Percentiles rank a stretch among this genome's conserved stretches.
These are phyloP conservation scores for Colistium nudipinnis DNA, from an alignment of 2,113 vertebrate species.

Conservation along the genomic window DNA sequence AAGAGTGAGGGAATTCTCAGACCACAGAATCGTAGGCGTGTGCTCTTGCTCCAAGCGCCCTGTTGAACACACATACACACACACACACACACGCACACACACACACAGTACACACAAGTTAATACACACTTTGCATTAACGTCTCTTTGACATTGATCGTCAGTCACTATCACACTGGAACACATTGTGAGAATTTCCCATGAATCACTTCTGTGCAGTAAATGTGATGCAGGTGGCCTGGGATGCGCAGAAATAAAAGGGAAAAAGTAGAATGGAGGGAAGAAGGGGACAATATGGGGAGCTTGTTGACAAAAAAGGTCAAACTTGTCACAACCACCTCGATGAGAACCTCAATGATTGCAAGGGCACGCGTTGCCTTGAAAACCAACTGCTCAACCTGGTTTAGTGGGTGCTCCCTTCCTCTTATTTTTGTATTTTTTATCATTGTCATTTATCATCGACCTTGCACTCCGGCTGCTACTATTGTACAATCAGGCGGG, in stretches of 20 bases:
- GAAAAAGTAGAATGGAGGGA: conserved; percentile 11
- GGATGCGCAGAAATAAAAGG: conserved; percentile 28
- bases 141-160: background rate
- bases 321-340: conserved; percentile 28
- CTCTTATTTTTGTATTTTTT: conserved; percentile 27
- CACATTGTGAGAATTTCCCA: conserved; percentile 11
- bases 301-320: conserved; percentile 46
- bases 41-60: conserved; percentile 51
- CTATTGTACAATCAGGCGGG: conserved; percentile 40
- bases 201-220: conserved; percentile 20
- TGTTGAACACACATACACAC: conserved; percentile 61
- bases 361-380: conserved; percentile 12
- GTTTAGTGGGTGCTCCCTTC: conserved; percentile 12
- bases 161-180: conserved; percentile 1
- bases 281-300: conserved; percentile 17
- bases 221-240: conserved; percentile 41
- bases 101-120: background rate
- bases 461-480: conserved; percentile 56
- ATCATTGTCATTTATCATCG: conserved; percentile 23
- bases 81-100: conserved; percentile 29
- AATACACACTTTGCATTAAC: background rate
- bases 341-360: conserved; percentile 37
- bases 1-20: conserved; percentile 44
- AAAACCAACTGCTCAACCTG: conserved; percentile 8
- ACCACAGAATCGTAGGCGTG: conserved; percentile 56